Base-by-base conservation (phyloP, 2,888 invertebrate genomes). In the Graphium colonna region DNA sequence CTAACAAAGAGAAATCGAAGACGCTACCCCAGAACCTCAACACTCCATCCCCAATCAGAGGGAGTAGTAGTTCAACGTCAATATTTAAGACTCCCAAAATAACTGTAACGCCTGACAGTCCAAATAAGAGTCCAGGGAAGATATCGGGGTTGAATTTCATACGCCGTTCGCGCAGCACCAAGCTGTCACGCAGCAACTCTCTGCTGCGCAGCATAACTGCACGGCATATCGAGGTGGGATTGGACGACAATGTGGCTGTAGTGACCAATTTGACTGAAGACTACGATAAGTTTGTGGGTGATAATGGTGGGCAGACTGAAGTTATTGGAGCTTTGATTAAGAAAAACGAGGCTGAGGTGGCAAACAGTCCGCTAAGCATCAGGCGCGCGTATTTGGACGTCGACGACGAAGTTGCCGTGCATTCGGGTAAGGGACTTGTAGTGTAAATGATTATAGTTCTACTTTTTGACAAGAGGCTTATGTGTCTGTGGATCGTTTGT, bases 91-190 rank as follows among this genome's bases (percentile, higher is more conserved):
- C 83, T 31, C 86, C 87, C 46, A 77, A 76, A 64, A 82, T 84
- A 66, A 82, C 85, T 2, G 82, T 89, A 42, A 87, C 86, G 56
- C 82, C 91, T 62, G 77, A 91, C 72, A 81, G 87, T 67, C 83
- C 88, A 4, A 83, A 82, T 59, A 92, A 91, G 67, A 92, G 92
- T 69, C 90, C 92, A 18, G 83, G 84, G 4, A 87, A 80, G 73
- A 81, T 85, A 55, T 75, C 88, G 1, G 89, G 89, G 15, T 74
- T 93, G 26, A 92, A 91, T 68, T 92, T 94, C 62, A 94, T 94
- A 65, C 89, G 94, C 9, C 88, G 94, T 52, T 94, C 94, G 3
- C 92, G 94, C 66, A 94, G 94, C 61, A 94, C 94, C 1, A 94
- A 94, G 72, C 72, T 94, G 44, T 92, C 93, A 0, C 89, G 94